phyloP scores from a whole-genome alignment of 2,797 vertebrate species.

The Tamandua tetradactyla region DNA sequence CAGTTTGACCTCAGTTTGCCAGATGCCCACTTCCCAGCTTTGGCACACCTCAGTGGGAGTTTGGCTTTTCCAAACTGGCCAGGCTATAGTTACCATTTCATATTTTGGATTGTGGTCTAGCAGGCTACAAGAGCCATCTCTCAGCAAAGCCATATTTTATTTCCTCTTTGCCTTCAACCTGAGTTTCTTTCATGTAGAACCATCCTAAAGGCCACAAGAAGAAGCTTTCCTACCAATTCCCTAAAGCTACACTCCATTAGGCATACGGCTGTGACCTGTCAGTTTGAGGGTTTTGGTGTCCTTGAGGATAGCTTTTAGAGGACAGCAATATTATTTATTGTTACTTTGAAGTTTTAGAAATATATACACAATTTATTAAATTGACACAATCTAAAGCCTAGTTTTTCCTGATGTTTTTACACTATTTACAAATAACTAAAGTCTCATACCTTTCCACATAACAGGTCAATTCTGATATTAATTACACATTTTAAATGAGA shows the following conservation, averaged over 20 bases:
- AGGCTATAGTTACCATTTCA: neutral
- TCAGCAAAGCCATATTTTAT: neutral
- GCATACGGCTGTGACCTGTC: neutral
- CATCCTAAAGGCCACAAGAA: neutral
- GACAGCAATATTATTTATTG: neutral
- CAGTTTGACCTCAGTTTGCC: neutral
- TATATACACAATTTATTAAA: conserved; percentile 28
- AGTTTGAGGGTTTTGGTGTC: neutral
- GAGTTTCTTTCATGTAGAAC: neutral
- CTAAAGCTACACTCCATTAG: neutral
- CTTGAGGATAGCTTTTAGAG: neutral
- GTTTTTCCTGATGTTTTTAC: neutral
- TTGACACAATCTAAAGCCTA: neutral
- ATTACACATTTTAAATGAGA: neutral
- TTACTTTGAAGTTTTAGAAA: conserved; percentile 34
- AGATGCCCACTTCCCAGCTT: neutral
- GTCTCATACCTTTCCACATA: neutral
- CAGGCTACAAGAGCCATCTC: neutral
- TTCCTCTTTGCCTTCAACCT: neutral
- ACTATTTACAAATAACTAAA: neutral
- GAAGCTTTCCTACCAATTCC: neutral
- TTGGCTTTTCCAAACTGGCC: neutral
- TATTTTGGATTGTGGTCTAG: neutral
- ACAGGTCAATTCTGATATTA: neutral
- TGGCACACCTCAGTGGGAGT: neutral